phyloP scores from a whole-genome alignment of 2,797 vertebrate species.

The Mus spretus region DNA sequence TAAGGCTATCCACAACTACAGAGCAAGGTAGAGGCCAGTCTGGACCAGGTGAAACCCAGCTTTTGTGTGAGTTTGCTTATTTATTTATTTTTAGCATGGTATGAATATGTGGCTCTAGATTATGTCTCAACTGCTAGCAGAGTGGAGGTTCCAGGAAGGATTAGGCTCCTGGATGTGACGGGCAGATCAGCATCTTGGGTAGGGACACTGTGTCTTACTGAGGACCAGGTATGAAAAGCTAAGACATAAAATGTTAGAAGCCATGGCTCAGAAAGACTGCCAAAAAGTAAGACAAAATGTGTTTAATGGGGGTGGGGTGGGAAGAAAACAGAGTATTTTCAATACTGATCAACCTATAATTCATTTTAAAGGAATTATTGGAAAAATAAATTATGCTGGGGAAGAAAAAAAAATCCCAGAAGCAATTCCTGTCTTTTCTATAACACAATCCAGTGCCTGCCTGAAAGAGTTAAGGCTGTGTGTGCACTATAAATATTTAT shows the following conservation, averaged over 20 bases:
- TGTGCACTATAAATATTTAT: slow-evolving; percentile 90
- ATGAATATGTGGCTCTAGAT: background rate
- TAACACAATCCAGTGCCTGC: slow-evolving; percentile 85
- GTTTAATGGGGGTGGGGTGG: background rate
- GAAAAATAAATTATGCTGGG: slow-evolving; percentile 69
- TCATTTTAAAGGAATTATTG: slow-evolving; percentile 34
- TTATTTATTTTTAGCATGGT: background rate
- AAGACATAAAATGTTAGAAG: slow-evolving; percentile 25
- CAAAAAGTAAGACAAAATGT: slow-evolving; percentile 49
- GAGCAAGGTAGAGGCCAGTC: background rate
- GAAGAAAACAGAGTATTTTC: slow-evolving; percentile 5
- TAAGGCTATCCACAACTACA: background rate
- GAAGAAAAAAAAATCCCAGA: background rate
- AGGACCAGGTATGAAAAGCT: background rate
- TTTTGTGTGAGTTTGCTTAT: background rate
- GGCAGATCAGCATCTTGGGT: background rate
- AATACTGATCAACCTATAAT: slow-evolving; percentile 67
- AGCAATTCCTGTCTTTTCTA: slow-evolving; percentile 75
- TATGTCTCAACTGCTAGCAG: background rate
- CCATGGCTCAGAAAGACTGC: slow-evolving; percentile 48
- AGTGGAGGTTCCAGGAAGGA: background rate
- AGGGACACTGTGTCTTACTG: background rate
- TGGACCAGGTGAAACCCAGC: background rate
- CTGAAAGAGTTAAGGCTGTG: slow-evolving; percentile 86
- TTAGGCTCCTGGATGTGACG: background rate